Conservation (phyloP, 1,140 invertebrate genomes). For the Megalonaias nervosa region DNA sequence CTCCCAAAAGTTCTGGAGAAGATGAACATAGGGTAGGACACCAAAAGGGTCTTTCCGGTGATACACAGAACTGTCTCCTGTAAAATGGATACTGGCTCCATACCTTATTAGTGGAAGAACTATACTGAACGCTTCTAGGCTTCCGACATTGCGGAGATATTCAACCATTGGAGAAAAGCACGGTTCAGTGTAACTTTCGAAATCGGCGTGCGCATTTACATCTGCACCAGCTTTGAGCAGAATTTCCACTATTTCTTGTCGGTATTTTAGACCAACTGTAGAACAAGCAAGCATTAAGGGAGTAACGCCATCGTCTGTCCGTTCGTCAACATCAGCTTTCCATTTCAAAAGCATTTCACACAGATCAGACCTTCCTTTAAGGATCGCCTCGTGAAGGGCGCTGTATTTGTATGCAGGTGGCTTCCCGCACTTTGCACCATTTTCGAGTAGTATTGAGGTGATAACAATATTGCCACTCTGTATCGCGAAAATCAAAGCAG, state of each 20-base stretch:
- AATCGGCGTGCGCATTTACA: conserved; percentile 77
- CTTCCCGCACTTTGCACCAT: conserved; percentile 78
- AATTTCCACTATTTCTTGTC: conserved; percentile 79
- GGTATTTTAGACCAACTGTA: conserved; percentile 82
- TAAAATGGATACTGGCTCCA: conserved; percentile 76
- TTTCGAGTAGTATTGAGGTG: conserved; percentile 85
- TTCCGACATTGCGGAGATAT: conserved; percentile 82
- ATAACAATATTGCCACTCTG: conserved; percentile 82
- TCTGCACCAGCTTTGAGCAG: conserved; percentile 62
- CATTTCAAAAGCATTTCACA: conserved; percentile 69
- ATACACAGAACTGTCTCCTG: conserved; percentile 26
- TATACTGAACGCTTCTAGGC: conserved; percentile 78
- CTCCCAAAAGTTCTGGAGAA: conserved; percentile 35
- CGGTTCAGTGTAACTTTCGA: conserved; percentile 69
- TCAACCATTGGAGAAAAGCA: conserved; percentile 84
- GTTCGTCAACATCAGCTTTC: conserved; percentile 78
- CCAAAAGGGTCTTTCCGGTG: conserved; percentile 53
- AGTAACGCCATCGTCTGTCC: conserved; percentile 82
- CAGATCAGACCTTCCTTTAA: conserved; percentile 76
- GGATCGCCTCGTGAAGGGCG: conserved; percentile 86
- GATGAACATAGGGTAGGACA: conserved; percentile 49
- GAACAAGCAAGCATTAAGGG: conserved; percentile 90
- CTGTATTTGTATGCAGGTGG: conserved; percentile 83
- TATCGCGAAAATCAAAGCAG: conserved; percentile 90
- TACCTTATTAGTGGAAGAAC: conserved; percentile 83